Conservation (phyloP, 2,797 vertebrate species). For the Arnoldichthys spilopterus region DNA sequence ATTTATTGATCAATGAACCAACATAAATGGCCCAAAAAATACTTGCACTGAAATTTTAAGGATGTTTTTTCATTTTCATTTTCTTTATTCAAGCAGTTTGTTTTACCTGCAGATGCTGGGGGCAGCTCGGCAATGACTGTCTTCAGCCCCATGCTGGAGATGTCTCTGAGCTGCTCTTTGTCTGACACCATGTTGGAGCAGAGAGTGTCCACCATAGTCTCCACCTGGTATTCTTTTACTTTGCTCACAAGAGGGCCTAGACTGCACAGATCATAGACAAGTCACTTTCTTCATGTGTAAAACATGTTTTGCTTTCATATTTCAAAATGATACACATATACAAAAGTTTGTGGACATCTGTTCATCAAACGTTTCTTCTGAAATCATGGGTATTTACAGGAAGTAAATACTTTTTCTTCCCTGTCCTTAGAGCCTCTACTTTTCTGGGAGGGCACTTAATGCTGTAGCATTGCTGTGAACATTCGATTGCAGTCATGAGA, state of each 20-base stretch:
- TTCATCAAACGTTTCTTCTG: too few relatives aligned
- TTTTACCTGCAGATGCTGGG: constrained; percentile 84
- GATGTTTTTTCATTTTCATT: too few relatives aligned
- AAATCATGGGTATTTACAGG: not conserved
- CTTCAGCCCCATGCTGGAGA: constrained; percentile 95
- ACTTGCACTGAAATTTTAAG: too few relatives aligned
- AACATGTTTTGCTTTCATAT: too few relatives aligned
- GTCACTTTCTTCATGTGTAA: not conserved
- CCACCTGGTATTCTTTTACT: constrained; percentile 96
- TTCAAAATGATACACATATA: too few relatives aligned
- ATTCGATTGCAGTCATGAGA: not conserved
- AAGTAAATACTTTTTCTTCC: too few relatives aligned
- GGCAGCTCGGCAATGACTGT: constrained; percentile 92
- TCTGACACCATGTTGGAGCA: constrained; percentile 93
- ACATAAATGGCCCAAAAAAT: too few relatives aligned
- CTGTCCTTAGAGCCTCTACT: not conserved
- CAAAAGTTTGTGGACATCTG: too few relatives aligned
- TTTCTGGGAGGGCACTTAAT: not conserved
- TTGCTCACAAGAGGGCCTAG: constrained; percentile 93
- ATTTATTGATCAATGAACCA: too few relatives aligned
- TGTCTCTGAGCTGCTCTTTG: constrained; percentile 93
- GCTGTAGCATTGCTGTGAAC: not conserved
- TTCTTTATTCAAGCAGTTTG: too few relatives aligned
- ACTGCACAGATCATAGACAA: constrained; percentile 64
- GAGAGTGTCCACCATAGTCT: constrained; percentile 91